Evolutionary conservation across 1,140 invertebrate genomes (phyloP).

Genomic region (Zaprionus gabonicus): DNA sequence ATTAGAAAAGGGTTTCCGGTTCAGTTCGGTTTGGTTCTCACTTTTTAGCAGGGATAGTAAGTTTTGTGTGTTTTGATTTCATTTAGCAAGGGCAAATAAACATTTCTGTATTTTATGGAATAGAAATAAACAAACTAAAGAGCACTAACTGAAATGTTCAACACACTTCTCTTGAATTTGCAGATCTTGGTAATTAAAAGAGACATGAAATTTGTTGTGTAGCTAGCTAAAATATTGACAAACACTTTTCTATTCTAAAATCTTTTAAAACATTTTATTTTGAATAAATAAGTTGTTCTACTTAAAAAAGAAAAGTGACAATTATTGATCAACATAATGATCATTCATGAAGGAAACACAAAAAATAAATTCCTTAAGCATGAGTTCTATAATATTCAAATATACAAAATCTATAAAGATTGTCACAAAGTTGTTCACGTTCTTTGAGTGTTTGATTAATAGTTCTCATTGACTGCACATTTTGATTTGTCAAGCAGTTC

Average conservation of each 20-base stretch:
- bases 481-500: slow-evolving; percentile 48
- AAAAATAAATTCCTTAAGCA: not conserved
- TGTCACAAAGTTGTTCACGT: not conserved
- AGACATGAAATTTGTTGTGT: not conserved
- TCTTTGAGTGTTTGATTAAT: slow-evolving; percentile 41
- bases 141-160: not conserved
- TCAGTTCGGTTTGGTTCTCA: not conserved
- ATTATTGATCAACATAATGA: not conserved
- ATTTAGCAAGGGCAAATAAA: not conserved
- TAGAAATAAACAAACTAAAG: not conserved
- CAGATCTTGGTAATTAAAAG: not conserved
- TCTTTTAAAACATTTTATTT: not conserved
- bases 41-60: not conserved
- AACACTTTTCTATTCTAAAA: not conserved
- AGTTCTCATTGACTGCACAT: slow-evolving; percentile 39
- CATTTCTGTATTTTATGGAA: not conserved
- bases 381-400: not conserved
- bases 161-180: not conserved
- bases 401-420: not conserved
- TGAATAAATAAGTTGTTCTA: not conserved
- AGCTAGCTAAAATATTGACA: not conserved
- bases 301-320: not conserved
- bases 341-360: not conserved
- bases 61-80: not conserved
- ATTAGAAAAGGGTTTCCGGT: slow-evolving; percentile 5